Percentiles rank a stretch among this genome's conserved stretches.
These are phyloP conservation scores for Leptinotarsa undecemlineata DNA, from an alignment of 1,140 invertebrate genomes.

Conservation along the genomic window DNA sequence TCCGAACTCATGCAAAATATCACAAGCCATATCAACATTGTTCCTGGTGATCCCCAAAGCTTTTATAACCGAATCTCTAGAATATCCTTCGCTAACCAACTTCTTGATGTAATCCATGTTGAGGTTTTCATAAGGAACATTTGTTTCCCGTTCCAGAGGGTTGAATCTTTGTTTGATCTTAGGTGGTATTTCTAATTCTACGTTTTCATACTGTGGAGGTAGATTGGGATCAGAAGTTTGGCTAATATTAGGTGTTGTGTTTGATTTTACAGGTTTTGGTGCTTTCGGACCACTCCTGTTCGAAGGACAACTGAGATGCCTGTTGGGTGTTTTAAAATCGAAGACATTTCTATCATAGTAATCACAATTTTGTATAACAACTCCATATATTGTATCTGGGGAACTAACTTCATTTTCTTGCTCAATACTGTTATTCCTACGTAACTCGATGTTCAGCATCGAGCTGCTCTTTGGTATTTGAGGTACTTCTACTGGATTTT, in stretches of 20 bases:
- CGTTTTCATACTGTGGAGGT: conserved; percentile 44
- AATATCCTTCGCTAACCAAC: conserved; percentile 85
- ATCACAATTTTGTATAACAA: conserved; percentile 63
- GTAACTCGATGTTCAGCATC: conserved; percentile 48
- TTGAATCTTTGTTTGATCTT: conserved; percentile 45
- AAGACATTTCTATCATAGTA: conserved; percentile 36
- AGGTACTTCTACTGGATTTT: conserved; percentile 44
- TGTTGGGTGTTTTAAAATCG: conserved; percentile 40
- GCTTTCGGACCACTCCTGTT: conserved; percentile 41
- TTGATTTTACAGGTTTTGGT: conserved; percentile 50
- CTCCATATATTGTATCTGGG: conserved; percentile 68
- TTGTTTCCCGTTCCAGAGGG: conserved; percentile 50
- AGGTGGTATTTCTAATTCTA: conserved; percentile 43
- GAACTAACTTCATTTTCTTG: conserved; percentile 55
- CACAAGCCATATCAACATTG: conserved; percentile 92
- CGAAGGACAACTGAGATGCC: conserved; percentile 50
- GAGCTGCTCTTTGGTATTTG: conserved; percentile 51
- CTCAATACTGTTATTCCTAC: conserved; percentile 35
- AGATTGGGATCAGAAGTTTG: conserved; percentile 24
- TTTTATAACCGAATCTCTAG: conserved; percentile 85
- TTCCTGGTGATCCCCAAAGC: conserved; percentile 89
- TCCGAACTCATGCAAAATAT: conserved; percentile 91
- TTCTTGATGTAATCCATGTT: conserved; percentile 89
- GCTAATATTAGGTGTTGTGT: conserved; percentile 51
- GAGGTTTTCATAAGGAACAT: conserved; percentile 80